These are phyloP conservation scores for Sebastolobus alascanus DNA, from an alignment of 2,797 vertebrate genomes.

Conservation along the genomic window DNA sequence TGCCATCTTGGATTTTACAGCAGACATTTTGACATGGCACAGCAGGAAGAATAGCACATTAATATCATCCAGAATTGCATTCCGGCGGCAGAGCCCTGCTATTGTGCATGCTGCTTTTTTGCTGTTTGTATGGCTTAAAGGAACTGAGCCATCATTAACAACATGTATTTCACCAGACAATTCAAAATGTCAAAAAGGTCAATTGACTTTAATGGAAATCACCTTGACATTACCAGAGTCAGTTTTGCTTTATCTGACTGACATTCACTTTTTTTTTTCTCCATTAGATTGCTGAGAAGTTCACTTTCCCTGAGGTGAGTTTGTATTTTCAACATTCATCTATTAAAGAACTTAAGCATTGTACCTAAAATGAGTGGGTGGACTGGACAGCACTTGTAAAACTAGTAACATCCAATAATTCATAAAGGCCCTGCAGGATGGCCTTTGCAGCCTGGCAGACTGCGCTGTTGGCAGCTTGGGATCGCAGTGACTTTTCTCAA, in stretches of 20 bases:
- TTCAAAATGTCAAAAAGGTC: neutral
- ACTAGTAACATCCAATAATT: conserved; percentile 23
- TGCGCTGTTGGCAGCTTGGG: conserved; percentile 34
- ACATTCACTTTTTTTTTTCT: neutral
- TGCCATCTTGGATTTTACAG: neutral
- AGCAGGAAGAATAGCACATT: neutral
- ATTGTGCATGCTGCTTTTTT: neutral
- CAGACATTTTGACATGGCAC: neutral
- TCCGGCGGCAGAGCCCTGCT: neutral
- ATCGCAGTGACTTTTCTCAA: conserved; percentile 36
- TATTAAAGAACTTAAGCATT: conserved; percentile 1
- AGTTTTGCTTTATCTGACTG: neutral
- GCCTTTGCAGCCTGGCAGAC: conserved; percentile 24
- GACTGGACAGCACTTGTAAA: neutral
- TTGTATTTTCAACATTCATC: conserved; percentile 2
- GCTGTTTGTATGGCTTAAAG: neutral
- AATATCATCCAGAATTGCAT: neutral
- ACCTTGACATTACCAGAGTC: neutral
- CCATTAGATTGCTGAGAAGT: neutral
- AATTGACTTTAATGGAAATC: neutral
- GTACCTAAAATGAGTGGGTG: neutral
- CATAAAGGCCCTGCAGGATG: conserved; percentile 12
- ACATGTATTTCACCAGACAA: neutral
- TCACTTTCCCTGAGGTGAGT: neutral
- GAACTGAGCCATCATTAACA: neutral